Base-by-base conservation (phyloP, 2,888 invertebrate species). In the Tortricodes alternella region DNA sequence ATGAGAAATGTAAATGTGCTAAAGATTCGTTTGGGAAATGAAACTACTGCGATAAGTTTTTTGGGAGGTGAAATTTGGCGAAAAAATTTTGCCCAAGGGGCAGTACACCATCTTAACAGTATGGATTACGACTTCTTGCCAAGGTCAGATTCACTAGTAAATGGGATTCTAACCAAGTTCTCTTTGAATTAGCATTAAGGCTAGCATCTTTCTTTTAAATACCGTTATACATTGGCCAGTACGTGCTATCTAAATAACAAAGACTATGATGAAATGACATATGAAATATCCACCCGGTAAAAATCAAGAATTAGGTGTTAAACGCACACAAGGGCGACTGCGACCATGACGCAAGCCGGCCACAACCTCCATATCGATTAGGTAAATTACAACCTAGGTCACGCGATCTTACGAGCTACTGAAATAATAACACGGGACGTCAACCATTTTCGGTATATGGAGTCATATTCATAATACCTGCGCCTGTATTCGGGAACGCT, bases 321-420 rank as follows among this genome's bases (percentile, higher is more conserved):
- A 61, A 60, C 56, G 57, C 70, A 70, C 71, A 71, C 82, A 80
- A 82, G 80, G 81, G 76, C 80, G 68, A 68, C 65, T 65, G 63
- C 67, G 69, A 71, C 78, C 72, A 83, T 83, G 85, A 85, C 86
- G 86, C 71, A 85, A 85, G 70, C 71, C 62, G 64, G 70, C 73
- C 73, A 77, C 80, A 79, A 83, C 79, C 79, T 80, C 74, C 75
- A 73, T 81, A 87, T 87, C 78, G 89, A 88, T 87, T 85, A 83
- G 76, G 71, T 70, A 74, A 77, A 79, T 78, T 81, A 78, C 70
- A 65, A 68, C 70, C 73, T 74, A 75, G 74, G 81, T 85, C 87
- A 88, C 86, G 88, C 85, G 70, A 86, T 70, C 70, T 64, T 50
- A 32, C 7, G 15, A 23, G 39, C 56, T 35, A 37, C 49, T 56